Percentiles rank a stretch among this genome's conserved stretches.
Conservation (phyloP, 1,140 invertebrate species). For the Homarus americanus region DNA sequence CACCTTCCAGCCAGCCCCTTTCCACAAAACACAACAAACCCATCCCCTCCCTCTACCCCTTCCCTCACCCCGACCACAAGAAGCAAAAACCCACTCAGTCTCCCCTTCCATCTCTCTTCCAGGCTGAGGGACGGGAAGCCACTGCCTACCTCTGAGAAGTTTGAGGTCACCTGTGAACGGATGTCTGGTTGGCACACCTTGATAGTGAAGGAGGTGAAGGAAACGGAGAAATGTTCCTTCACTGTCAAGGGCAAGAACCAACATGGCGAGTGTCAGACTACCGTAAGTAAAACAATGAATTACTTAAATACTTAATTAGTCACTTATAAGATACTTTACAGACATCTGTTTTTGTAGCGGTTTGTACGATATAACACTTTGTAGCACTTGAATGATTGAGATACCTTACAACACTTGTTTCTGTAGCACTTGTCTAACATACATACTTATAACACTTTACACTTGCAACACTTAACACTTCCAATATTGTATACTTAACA, state of each 20-base stretch:
- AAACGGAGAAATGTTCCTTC: conserved; percentile 80
- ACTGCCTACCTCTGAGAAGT: conserved; percentile 78
- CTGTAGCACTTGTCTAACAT: too few species aligned
- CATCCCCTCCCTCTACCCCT: background rate
- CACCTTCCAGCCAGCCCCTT: background rate
- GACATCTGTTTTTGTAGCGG: too few species aligned
- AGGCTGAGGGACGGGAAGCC: conserved; percentile 71
- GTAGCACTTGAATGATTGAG: too few species aligned
- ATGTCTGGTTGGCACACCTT: conserved; percentile 87
- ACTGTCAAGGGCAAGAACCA: conserved; percentile 81
- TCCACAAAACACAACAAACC: too few species aligned
- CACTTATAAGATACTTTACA: too few species aligned
- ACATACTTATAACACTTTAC: too few species aligned
- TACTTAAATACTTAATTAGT: too few species aligned
- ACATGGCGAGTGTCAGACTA: conserved; percentile 79
- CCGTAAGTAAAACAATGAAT: conserved; percentile 71
- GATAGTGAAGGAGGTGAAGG: conserved; percentile 74
- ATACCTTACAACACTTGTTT: too few species aligned
- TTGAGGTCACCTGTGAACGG: conserved; percentile 85
- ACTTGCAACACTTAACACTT: too few species aligned
- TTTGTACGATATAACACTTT: too few species aligned
- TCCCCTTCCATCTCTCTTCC: background rate
- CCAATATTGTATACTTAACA: too few species aligned
- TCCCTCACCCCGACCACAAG: background rate
- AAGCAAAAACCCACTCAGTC: too few species aligned